Evolutionary conservation across 37 sponge, comb jelly and placozoan genomes (phyloP).

Genomic region (Diacarnus erythraeanus): DNA sequence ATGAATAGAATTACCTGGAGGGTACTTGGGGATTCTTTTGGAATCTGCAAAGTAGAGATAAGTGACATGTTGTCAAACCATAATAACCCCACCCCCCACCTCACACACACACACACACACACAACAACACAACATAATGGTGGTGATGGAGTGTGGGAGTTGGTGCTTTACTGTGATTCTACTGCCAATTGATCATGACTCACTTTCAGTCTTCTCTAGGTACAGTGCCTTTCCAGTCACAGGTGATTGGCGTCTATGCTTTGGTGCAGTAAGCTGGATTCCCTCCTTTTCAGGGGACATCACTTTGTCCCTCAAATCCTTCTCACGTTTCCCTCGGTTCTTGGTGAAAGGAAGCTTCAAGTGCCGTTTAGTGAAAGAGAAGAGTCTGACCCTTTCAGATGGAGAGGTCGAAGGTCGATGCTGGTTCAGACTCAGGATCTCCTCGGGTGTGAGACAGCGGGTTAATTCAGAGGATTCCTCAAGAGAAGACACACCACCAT

Average conservation of each 20-base stretch:
- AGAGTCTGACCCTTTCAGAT: slow-evolving; percentile 20
- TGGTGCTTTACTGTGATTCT: too few species aligned
- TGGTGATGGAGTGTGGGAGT: too few species aligned
- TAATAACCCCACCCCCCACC: too few species aligned
- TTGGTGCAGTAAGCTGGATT: too few species aligned
- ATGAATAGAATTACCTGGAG: background rate
- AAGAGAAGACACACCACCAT: background rate
- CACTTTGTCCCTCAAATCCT: slow-evolving; percentile 17
- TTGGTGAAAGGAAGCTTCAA: slow-evolving; percentile 33
- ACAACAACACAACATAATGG: too few species aligned
- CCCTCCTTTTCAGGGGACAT: slow-evolving; percentile 25
- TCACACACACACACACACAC: too few species aligned
- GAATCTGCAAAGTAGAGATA: too few species aligned
- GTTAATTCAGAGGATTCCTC: slow-evolving; percentile 47
- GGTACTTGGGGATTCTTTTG: background rate
- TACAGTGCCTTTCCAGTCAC: background rate
- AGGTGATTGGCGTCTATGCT: background rate
- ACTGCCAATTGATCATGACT: too few species aligned
- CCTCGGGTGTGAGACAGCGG: slow-evolving; percentile 29
- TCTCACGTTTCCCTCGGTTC: slow-evolving; percentile 23
- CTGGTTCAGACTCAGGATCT: slow-evolving; percentile 32
- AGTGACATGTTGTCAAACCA: too few species aligned
- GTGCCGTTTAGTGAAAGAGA: slow-evolving; percentile 35
- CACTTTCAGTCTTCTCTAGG: background rate
- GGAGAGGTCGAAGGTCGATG: slow-evolving; percentile 11